These are phyloP conservation scores for Drosophila affinis DNA, from an alignment of 2,888 invertebrate species.

Conservation along the genomic window DNA sequence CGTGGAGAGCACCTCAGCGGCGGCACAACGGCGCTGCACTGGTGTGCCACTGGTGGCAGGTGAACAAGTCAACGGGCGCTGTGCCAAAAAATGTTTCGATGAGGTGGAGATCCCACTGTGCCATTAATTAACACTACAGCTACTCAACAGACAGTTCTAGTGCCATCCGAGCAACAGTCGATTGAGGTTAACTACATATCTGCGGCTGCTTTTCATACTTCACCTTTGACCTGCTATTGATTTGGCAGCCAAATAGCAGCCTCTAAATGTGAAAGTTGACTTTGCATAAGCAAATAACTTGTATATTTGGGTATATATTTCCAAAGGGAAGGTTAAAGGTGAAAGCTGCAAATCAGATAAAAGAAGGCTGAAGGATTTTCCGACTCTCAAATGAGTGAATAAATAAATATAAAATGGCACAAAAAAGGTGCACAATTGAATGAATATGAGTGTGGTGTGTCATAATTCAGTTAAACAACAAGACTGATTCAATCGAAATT, in stretches of 20 bases:
- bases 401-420: background rate
- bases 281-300: constrained; percentile 29
- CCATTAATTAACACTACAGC: constrained; percentile 56
- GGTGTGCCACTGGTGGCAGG: constrained; percentile 36
- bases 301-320: constrained; percentile 15
- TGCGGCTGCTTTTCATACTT: constrained; percentile 31
- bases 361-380: background rate
- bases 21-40: background rate
- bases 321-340: constrained; percentile 18
- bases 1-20: background rate
- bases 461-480: background rate
- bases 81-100: constrained; percentile 58
- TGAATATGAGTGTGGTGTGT: background rate
- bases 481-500: constrained; percentile 24
- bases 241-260: constrained; percentile 25
- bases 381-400: background rate
- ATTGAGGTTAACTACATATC: constrained; percentile 16
- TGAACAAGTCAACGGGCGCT: constrained; percentile 68
- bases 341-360: background rate
- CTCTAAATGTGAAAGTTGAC: constrained; percentile 62
- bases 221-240: constrained; percentile 56
- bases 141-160: constrained; percentile 26
- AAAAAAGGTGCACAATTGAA: background rate
- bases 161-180: constrained; percentile 53
- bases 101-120: constrained; percentile 1